Conservation (phyloP, 2,113 vertebrate species). For the Leptocoma aspasia region DNA sequence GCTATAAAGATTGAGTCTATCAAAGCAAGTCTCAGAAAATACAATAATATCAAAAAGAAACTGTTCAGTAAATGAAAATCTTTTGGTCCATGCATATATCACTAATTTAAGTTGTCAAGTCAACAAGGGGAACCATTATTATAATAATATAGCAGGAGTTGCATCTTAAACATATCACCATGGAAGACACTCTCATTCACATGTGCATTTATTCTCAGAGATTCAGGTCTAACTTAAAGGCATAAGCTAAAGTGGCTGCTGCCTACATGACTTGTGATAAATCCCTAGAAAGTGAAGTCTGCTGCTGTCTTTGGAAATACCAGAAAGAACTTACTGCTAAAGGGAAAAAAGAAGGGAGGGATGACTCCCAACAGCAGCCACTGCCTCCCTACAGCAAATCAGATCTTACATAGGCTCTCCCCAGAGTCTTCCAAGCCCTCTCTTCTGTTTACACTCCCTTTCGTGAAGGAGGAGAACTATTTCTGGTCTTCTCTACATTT, state of each 20-base stretch:
- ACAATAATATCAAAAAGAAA: not conserved
- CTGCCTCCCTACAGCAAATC: not conserved
- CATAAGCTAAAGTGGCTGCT: not conserved
- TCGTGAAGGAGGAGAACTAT: not conserved
- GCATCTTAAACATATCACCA: not conserved
- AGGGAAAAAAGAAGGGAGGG: not conserved
- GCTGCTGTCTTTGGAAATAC: not conserved
- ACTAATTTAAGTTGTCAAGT: not conserved
- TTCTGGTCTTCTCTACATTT: not conserved
- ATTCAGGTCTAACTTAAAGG: not conserved
- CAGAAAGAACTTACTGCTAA: not conserved
- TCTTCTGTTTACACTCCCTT: not conserved
- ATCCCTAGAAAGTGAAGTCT: not conserved
- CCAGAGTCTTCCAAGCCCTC: not conserved
- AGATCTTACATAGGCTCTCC: not conserved
- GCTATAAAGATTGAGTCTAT: not conserved
- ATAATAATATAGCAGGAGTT: not conserved
- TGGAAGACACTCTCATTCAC: not conserved
- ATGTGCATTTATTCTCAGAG: not conserved
- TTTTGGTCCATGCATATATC: not conserved
- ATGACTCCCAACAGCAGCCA: not conserved
- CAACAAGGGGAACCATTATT: not conserved
- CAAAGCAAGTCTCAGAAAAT: not conserved
- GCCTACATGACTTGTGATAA: not conserved
- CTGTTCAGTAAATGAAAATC: not conserved